Conservation (phyloP, 2,888 invertebrate species). For the Ophion ventricosus region DNA sequence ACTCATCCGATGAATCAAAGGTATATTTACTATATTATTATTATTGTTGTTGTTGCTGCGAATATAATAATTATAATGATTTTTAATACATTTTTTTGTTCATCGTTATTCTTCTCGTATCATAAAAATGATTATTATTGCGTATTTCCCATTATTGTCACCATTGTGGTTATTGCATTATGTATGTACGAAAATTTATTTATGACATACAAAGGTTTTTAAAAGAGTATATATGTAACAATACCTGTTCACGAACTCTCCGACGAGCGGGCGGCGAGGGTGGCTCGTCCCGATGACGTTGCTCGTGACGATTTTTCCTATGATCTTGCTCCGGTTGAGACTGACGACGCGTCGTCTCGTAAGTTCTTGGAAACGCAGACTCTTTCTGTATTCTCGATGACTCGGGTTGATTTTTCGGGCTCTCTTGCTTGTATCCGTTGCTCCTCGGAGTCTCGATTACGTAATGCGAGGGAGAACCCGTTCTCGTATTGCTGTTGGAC, state of each 20-base stretch:
- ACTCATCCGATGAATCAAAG: too few relatives aligned
- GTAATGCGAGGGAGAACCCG: slow-evolving; percentile 75
- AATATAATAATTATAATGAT: too few relatives aligned
- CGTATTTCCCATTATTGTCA: not conserved
- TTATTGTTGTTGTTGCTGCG: too few relatives aligned
- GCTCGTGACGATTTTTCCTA: slow-evolving; percentile 69
- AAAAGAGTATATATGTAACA: not conserved
- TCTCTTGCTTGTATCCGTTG: slow-evolving; percentile 72
- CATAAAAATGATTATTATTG: not conserved
- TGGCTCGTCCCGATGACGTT: slow-evolving; percentile 71
- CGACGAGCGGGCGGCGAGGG: slow-evolving; percentile 80
- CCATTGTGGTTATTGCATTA: not conserved
- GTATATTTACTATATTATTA: too few relatives aligned
- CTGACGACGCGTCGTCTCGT: slow-evolving; percentile 65
- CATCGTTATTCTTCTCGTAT: too few relatives aligned
- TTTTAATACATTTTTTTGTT: too few relatives aligned
- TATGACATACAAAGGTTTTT: too few relatives aligned
- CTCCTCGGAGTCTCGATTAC: slow-evolving; percentile 70
- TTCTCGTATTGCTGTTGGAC: slow-evolving; percentile 63
- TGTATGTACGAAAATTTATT: too few relatives aligned
- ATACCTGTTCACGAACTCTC: slow-evolving; percentile 76
- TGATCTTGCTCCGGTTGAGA: slow-evolving; percentile 64
- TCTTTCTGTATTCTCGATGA: slow-evolving; percentile 69
- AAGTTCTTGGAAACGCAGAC: slow-evolving; percentile 68
- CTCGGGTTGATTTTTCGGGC: slow-evolving; percentile 72